These are phyloP conservation scores for Plectropomus leopardus DNA, from an alignment of 2,113 vertebrate genomes.

Conservation along the genomic window DNA sequence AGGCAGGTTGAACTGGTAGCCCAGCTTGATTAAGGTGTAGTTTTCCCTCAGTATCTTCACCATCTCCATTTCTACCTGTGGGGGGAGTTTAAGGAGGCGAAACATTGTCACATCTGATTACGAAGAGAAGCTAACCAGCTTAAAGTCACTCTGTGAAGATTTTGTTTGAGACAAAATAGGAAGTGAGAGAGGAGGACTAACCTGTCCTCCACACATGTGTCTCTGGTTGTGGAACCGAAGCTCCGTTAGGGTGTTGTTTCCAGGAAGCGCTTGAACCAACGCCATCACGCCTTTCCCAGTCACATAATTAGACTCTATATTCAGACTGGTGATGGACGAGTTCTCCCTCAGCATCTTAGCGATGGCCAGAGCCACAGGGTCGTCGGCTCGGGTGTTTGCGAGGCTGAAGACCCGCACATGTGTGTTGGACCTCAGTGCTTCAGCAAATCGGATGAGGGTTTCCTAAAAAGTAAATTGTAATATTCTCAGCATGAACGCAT, in stretches of 20 bases:
- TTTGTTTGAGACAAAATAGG: background rate
- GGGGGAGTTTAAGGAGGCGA: background rate
- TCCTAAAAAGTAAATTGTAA: constrained; percentile 72
- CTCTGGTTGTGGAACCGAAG: constrained; percentile 98
- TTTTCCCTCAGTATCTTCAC: constrained; percentile 94
- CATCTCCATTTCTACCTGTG: constrained; percentile 96
- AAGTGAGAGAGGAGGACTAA: constrained; percentile 4
- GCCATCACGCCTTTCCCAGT: constrained; percentile 95
- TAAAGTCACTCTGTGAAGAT: background rate
- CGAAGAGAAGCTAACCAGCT: background rate
- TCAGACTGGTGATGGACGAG: constrained; percentile 89
- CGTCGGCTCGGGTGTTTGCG: constrained; percentile 94
- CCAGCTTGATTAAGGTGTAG: constrained; percentile 91
- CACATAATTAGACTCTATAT: constrained; percentile 97
- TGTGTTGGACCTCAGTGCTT: constrained; percentile 91
- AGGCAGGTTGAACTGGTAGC: constrained; percentile 96
- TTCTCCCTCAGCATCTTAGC: constrained; percentile 93
- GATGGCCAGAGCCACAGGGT: constrained; percentile 90
- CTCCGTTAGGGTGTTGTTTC: constrained; percentile 91
- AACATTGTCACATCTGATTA: background rate
- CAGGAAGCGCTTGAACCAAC: constrained; percentile 90
- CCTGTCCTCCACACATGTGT: constrained; percentile 95
- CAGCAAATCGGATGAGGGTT: constrained; percentile 91
- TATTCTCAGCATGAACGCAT: background rate
- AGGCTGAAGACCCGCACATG: constrained; percentile 90